Evolutionary conservation across 2,113 vertebrate species (phyloP).

Genomic region (Riparia riparia): DNA sequence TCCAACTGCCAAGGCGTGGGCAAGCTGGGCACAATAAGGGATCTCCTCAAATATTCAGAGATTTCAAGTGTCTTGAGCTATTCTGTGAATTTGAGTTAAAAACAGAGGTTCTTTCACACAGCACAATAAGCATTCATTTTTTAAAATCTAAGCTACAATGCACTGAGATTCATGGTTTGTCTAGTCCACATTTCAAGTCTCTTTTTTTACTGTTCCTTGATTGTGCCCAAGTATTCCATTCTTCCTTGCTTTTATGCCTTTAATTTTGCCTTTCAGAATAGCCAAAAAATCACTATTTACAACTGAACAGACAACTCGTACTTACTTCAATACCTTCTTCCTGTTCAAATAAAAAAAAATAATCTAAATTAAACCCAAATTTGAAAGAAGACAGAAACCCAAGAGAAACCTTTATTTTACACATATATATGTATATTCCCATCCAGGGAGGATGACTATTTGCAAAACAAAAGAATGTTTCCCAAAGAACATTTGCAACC

Average conservation of each 20-base stretch:
- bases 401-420: neutral
- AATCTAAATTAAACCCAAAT: neutral
- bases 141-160: neutral
- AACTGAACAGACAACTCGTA: neutral
- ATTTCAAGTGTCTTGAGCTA: neutral
- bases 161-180: neutral
- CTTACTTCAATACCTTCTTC: neutral
- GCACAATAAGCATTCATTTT: neutral
- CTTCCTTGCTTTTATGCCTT: constrained; percentile 21
- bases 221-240: constrained; percentile 10
- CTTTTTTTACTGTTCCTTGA: neutral
- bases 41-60: neutral
- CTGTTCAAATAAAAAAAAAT: neutral
- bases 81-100: neutral
- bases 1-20: accelerated
- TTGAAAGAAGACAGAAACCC: neutral
- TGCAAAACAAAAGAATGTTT: neutral
- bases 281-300: neutral
- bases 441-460: neutral
- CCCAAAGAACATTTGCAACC: neutral
- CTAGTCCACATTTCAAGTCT: neutral
- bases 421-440: neutral
- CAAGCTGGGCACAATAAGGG: neutral
- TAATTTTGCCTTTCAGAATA: constrained; percentile 22
- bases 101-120: neutral